Evolutionary conservation across 2,888 invertebrate species (phyloP).

Genomic region (Copidosoma aretas): DNA sequence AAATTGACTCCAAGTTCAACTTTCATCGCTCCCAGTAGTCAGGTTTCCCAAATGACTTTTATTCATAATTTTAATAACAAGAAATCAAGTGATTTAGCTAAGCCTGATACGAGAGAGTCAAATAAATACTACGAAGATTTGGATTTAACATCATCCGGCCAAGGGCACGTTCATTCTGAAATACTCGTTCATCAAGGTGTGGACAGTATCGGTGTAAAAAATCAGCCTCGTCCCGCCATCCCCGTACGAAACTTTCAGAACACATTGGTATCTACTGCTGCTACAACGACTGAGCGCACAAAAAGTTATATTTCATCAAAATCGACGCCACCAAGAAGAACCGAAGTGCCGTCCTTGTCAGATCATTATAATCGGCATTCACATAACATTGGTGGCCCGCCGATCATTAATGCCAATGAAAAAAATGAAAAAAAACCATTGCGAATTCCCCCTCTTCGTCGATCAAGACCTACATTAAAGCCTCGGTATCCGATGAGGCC

Average conservation of each 20-base stretch:
- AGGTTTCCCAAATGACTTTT: too few species aligned
- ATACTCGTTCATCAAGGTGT: conserved; percentile 57
- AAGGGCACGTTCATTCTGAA: conserved; percentile 57
- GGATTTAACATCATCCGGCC: conserved; percentile 47
- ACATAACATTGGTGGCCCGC: conserved; percentile 11
- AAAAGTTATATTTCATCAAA: conserved; percentile 50
- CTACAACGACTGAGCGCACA: conserved; percentile 49
- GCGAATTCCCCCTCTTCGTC: conserved; percentile 45
- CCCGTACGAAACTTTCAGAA: conserved; percentile 41
- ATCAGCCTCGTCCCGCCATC: conserved; percentile 44
- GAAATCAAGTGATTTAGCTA: background rate
- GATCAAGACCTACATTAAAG: conserved; percentile 50
- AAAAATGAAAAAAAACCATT: conserved; percentile 55
- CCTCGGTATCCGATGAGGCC: conserved; percentile 48
- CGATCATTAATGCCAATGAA: conserved; percentile 12
- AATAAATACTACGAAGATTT: conserved; percentile 51
- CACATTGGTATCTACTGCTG: conserved; percentile 43
- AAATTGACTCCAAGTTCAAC: conserved; percentile 38
- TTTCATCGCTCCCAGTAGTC: too few species aligned
- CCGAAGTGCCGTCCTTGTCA: conserved; percentile 49
- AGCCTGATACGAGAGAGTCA: conserved; percentile 46
- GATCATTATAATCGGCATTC: conserved; percentile 50
- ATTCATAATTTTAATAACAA: too few species aligned
- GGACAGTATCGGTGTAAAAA: conserved; percentile 51
- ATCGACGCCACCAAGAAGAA: conserved; percentile 55